Conservation (phyloP, 2,113 vertebrate genomes). For the Sapayoa aenigma region DNA sequence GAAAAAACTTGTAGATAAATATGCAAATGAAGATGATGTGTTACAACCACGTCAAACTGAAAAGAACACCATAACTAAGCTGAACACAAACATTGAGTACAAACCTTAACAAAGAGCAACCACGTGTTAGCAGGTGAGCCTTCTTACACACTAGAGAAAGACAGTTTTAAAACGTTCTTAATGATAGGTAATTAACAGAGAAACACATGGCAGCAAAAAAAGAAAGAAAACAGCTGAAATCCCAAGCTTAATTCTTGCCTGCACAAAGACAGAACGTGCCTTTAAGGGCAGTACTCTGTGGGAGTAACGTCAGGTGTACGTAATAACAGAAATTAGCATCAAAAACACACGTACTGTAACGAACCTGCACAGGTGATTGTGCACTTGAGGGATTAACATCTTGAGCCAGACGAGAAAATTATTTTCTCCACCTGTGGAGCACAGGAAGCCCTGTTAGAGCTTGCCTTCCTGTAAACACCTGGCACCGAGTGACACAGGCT, state of each 20-base stretch:
- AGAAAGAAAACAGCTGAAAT: neutral
- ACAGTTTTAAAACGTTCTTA: neutral
- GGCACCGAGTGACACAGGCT: neutral
- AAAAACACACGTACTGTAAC: neutral
- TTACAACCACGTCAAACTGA: neutral
- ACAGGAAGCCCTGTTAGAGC: neutral
- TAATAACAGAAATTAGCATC: neutral
- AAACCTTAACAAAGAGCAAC: neutral
- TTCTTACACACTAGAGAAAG: neutral
- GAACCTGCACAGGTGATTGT: neutral
- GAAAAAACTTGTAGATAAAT: neutral
- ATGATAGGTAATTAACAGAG: neutral
- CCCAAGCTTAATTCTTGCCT: neutral
- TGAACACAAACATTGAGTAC: neutral
- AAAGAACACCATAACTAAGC: neutral
- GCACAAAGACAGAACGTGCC: neutral
- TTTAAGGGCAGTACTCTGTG: neutral
- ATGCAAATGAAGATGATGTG: neutral
- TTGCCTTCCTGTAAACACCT: neutral
- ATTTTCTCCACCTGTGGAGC: neutral
- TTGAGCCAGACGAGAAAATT: slow-evolving; percentile 3
- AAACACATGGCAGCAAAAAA: neutral
- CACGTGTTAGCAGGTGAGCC: neutral
- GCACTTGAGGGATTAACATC: neutral
- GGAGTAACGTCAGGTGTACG: rapidly evolving